Evolutionary conservation across 2,797 vertebrate species (phyloP).

Genomic region (Nannoperca australis): DNA sequence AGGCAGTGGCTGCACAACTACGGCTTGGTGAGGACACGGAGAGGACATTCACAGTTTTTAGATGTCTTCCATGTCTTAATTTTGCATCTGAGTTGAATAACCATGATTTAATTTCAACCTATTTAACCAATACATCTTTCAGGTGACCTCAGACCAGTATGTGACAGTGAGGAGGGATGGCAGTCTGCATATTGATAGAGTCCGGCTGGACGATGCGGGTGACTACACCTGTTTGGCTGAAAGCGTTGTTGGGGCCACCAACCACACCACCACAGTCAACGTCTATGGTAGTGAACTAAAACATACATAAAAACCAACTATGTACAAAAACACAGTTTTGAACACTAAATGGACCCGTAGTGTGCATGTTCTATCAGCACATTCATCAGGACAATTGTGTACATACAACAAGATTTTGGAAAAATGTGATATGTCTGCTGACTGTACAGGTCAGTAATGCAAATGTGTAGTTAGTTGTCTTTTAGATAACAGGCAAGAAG

Average conservation of each 20-base stretch:
- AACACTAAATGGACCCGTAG: too few species aligned
- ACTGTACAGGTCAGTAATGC: too few species aligned
- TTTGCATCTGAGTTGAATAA: neutral
- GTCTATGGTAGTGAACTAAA: slow-evolving; percentile 86
- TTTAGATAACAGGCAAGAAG: too few species aligned
- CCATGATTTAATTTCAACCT: neutral
- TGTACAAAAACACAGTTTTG: neutral
- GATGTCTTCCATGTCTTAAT: neutral
- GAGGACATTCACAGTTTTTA: neutral
- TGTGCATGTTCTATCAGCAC: neutral
- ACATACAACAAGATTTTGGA: neutral
- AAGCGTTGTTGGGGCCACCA: slow-evolving; percentile 90
- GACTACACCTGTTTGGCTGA: slow-evolving; percentile 94
- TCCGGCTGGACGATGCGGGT: slow-evolving; percentile 89
- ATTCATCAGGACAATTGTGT: neutral
- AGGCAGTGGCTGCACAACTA: slow-evolving; percentile 94
- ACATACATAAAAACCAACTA: neutral
- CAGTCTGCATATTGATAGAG: slow-evolving; percentile 94
- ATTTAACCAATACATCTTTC: slow-evolving; percentile 27
- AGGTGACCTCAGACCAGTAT: slow-evolving; percentile 92
- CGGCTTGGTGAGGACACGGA: slow-evolving; percentile 86
- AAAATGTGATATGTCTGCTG: neutral
- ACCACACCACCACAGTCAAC: slow-evolving; percentile 89
- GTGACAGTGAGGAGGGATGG: slow-evolving; percentile 90
- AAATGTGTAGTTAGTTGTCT: too few species aligned